A percentile compares a stretch with the other conserved stretches of the same genome.
phyloP scores from a whole-genome alignment of 2,888 invertebrate genomes.

The Julus scandinavius region DNA sequence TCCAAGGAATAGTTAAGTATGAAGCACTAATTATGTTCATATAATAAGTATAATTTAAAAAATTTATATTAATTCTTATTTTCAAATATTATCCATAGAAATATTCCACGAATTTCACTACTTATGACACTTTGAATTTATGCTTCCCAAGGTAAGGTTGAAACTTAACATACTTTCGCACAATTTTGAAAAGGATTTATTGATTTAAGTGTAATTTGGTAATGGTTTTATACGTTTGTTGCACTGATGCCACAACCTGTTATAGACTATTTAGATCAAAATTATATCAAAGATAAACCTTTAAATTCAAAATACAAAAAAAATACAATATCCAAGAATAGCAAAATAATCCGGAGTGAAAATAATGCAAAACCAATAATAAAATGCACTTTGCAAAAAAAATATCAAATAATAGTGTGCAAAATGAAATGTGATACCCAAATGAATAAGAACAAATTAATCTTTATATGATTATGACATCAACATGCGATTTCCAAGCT shows the following conservation, averaged over 20 bases:
- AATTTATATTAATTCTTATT: too few relatives aligned
- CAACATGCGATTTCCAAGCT: not conserved
- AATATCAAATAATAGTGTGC: not conserved
- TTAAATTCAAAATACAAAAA: not conserved
- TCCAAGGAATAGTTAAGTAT: not conserved
- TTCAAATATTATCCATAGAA: too few relatives aligned
- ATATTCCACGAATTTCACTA: too few relatives aligned
- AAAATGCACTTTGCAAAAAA: not conserved
- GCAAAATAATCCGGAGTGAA: not conserved
- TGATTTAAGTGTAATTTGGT: not conserved
- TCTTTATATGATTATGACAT: not conserved
- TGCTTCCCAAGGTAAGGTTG: not conserved
- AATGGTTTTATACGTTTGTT: too few relatives aligned
- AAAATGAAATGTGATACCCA: not conserved
- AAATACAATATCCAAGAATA: not conserved
- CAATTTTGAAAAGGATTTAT: not conserved
- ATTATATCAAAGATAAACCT: not conserved
- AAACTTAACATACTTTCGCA: not conserved
- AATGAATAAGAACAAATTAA: constrained; percentile 5
- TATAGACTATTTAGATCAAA: not conserved
- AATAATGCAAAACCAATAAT: not conserved
- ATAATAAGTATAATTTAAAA: not conserved
- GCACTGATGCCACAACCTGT: not conserved
- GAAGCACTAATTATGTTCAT: not conserved
- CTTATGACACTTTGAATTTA: too few relatives aligned